A percentile compares a stretch with the other conserved stretches of the same genome.
These are phyloP conservation scores for Volucella inanis DNA, from an alignment of 2,888 invertebrate genomes.

Conservation along the genomic window DNA sequence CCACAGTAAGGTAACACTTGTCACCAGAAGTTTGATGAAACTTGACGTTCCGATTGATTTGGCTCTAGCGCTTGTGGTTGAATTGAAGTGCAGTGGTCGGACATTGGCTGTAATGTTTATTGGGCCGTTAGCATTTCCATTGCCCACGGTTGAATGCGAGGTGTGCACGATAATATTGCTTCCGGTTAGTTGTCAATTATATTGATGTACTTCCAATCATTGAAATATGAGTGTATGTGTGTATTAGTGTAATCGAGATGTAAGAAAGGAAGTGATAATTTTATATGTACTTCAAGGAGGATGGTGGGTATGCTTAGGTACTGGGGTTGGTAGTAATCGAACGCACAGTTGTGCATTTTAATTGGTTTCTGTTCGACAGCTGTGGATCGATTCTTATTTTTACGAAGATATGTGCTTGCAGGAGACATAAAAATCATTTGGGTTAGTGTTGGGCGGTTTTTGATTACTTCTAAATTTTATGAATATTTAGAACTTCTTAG, in stretches of 20 bases:
- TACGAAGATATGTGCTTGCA: no score
- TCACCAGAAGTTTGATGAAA: conserved; percentile 55
- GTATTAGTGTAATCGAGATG: conserved; percentile 54
- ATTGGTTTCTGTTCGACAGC: conserved; percentile 44
- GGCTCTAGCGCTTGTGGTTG: conserved; percentile 40
- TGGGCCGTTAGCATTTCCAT: conserved; percentile 51
- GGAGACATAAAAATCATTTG: no score
- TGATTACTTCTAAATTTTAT: no score
- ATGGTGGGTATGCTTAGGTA: not conserved
- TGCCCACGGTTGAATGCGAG: conserved; percentile 39
- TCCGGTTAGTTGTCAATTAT: conserved; percentile 66
- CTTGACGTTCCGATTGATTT: conserved; percentile 68
- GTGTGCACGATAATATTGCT: conserved; percentile 40
- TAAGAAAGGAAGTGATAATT: conserved; percentile 67
- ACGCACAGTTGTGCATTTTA: conserved; percentile 48
- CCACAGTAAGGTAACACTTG: conserved; percentile 30
- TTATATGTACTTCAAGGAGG: conserved; percentile 1
- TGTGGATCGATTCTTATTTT: not conserved
- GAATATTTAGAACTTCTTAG: no score
- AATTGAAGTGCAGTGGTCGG: conserved; percentile 23
- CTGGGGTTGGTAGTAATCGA: not conserved
- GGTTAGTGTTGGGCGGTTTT: no score
- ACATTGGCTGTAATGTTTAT: not conserved
- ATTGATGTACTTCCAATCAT: conserved; percentile 66
- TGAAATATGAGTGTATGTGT: conserved; percentile 26